These are phyloP conservation scores for Pyrrhia umbra DNA, from an alignment of 2,888 invertebrate genomes.

Conservation along the genomic window DNA sequence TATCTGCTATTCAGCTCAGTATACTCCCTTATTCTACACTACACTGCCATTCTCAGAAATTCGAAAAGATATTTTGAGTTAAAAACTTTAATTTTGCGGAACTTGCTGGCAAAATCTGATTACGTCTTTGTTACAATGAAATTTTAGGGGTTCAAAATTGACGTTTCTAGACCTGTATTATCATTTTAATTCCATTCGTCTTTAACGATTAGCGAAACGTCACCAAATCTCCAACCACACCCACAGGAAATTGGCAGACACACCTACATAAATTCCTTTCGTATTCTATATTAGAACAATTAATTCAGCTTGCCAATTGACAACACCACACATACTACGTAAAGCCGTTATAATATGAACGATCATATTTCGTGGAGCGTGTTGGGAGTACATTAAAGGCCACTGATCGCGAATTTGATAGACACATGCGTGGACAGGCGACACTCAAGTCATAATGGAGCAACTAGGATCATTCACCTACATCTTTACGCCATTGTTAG, in stretches of 20 bases:
- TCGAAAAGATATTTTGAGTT: too few relatives aligned
- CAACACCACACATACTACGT: conserved; percentile 2
- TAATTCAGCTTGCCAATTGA: conserved; percentile 34
- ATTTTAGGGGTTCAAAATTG: too few relatives aligned
- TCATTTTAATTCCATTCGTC: neutral
- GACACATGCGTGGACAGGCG: conserved; percentile 17
- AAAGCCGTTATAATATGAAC: neutral
- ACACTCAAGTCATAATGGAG: conserved; percentile 28
- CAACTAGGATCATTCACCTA: conserved; percentile 44
- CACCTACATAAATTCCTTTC: conserved; percentile 42
- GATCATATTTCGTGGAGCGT: conserved; percentile 39
- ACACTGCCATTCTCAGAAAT: too few relatives aligned
- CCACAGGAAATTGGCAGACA: conserved; percentile 46
- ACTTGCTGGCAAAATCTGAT: too few relatives aligned
- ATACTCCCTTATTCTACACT: too few relatives aligned
- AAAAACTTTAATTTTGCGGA: too few relatives aligned
- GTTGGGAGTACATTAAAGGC: neutral
- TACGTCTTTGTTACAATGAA: too few relatives aligned
- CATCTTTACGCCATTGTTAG: conserved; percentile 38
- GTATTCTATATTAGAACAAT: conserved; percentile 17
- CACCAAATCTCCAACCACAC: conserved; percentile 27
- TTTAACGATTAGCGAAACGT: neutral
- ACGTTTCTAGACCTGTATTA: neutral
- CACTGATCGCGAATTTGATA: conserved; percentile 28
- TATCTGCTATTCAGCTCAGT: too few relatives aligned